Evolutionary conservation across 2,113 vertebrate species (phyloP).

Genomic region (Pterocles burchelli): DNA sequence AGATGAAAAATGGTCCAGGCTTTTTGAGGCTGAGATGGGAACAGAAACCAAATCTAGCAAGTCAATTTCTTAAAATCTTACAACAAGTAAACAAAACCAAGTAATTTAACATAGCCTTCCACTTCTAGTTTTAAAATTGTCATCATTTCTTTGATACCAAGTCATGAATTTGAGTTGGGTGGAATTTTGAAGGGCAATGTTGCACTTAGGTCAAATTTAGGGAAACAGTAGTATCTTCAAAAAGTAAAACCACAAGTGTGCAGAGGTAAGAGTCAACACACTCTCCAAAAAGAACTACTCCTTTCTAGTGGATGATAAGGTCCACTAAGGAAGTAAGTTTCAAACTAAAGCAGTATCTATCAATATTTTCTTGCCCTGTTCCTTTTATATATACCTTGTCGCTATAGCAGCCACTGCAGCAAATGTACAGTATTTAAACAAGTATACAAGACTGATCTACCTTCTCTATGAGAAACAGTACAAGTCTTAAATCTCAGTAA

Average conservation of each 20-base stretch:
- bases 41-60: background rate
- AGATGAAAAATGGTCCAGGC: background rate
- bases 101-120: background rate
- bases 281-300: background rate
- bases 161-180: background rate
- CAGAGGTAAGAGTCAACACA: background rate
- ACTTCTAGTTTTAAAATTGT: background rate
- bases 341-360: background rate
- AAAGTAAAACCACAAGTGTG: background rate
- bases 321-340: background rate
- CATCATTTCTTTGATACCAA: background rate
- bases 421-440: background rate
- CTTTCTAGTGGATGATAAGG: background rate
- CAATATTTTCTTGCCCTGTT: background rate
- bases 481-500: background rate
- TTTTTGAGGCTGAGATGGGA: background rate
- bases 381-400: background rate
- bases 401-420: background rate
- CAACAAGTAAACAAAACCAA: background rate
- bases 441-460: background rate
- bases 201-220: background rate
- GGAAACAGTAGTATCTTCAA: background rate
- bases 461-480: background rate
- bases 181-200: background rate
- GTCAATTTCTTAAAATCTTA: background rate